Conservation (phyloP, 2,888 invertebrate genomes). For the Phoronis australis region DNA sequence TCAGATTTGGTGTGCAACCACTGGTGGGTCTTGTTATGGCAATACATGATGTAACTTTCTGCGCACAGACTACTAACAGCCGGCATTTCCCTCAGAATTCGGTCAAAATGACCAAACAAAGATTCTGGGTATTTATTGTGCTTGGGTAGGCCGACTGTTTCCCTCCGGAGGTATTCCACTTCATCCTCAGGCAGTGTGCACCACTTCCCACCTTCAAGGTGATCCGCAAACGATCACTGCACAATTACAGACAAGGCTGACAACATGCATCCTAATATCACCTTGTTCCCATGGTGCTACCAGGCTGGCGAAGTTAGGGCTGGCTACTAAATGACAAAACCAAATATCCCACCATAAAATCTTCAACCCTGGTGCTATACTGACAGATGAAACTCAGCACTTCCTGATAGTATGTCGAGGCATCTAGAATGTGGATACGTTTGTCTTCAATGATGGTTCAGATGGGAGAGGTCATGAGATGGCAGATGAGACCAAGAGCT, state of each 20-base stretch:
- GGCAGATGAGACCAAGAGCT: constrained; percentile 17
- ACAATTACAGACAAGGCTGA: not conserved
- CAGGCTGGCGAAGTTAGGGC: constrained; percentile 1
- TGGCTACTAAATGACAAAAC: constrained; percentile 8
- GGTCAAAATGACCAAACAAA: not conserved
- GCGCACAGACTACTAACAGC: not conserved
- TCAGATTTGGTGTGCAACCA: constrained; percentile 2
- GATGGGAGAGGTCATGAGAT: constrained; percentile 11
- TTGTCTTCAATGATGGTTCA: constrained; percentile 10
- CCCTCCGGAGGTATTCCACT: constrained; percentile 2
- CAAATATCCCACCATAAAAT: constrained; percentile 8
- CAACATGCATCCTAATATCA: constrained; percentile 3
- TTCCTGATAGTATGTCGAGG: constrained; percentile 5
- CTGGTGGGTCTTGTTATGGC: not conserved
- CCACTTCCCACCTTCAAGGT: constrained; percentile 6
- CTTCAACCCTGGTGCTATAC: constrained; percentile 3
- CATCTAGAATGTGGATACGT: constrained; percentile 11
- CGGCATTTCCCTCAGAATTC: not conserved
- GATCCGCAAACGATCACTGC: not conserved
- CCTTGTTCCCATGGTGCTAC: constrained; percentile 1
- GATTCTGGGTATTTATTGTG: constrained; percentile 5
- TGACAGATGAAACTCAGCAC: constrained; percentile 4
- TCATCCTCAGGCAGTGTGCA: constrained; percentile 3
- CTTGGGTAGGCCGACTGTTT: constrained; percentile 3
- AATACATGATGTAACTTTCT: constrained; percentile 1